Conservation (phyloP, 2,888 invertebrate species). For the Theretra japonica region DNA sequence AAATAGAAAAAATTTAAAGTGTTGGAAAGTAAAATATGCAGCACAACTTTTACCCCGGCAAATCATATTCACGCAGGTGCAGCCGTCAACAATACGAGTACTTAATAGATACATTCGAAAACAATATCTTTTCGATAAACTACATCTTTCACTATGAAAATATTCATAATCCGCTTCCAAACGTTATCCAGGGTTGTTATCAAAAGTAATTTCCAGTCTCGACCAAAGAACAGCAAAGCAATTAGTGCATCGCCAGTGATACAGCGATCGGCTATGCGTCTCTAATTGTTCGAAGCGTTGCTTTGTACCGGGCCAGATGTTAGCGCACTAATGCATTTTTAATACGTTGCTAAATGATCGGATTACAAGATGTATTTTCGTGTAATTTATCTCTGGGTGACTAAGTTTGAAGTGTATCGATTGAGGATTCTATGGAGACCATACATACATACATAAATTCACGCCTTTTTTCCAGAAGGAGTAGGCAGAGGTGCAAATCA, state of each 20-base stretch:
- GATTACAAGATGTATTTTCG: background rate
- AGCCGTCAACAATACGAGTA: too few species aligned
- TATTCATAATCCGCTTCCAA: too few species aligned
- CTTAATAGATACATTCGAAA: too few species aligned
- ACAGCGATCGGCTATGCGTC: conserved; percentile 20
- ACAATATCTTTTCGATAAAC: too few species aligned
- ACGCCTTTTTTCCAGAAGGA: too few species aligned
- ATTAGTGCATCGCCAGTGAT: conserved; percentile 39
- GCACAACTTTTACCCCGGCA: too few species aligned
- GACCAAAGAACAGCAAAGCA: conserved; percentile 30
- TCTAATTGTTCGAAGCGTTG: conserved; percentile 18
- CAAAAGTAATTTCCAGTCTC: conserved; percentile 25
- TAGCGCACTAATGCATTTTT: conserved; percentile 16
- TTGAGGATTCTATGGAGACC: too few species aligned
- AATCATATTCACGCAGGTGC: too few species aligned
- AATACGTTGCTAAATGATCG: conserved; percentile 15
- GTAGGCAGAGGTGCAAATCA: too few species aligned
- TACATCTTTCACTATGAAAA: background rate
- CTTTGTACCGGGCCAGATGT: conserved; percentile 19
- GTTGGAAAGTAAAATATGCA: too few species aligned
- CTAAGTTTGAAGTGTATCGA: background rate
- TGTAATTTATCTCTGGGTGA: background rate
- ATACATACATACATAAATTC: too few species aligned
- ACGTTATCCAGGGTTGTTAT: background rate
- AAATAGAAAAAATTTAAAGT: too few species aligned